Conservation (phyloP, 2,888 invertebrate species). For the Andricus curvator region DNA sequence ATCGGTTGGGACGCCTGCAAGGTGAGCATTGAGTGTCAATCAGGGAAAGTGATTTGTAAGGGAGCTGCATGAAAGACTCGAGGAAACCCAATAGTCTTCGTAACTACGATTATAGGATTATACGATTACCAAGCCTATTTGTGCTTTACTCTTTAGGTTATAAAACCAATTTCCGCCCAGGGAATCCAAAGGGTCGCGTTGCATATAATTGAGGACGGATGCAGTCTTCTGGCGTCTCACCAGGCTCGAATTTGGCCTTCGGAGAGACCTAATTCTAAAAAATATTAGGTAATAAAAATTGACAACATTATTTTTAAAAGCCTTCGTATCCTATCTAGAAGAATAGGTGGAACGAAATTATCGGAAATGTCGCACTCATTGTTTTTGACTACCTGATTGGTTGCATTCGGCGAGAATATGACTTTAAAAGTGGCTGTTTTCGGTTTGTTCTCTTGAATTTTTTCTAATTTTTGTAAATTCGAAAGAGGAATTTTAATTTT, state of each 20-base stretch:
- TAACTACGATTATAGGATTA: conserved; percentile 56
- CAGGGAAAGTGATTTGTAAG: conserved; percentile 77
- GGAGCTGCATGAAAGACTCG: conserved; percentile 50
- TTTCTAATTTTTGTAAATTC: too few species aligned
- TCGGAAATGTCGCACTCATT: too few species aligned
- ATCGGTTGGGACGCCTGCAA: conserved; percentile 65
- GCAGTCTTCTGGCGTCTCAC: conserved; percentile 62
- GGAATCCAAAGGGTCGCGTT: conserved; percentile 58
- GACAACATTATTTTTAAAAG: too few species aligned
- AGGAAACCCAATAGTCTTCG: conserved; percentile 55
- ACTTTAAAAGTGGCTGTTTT: too few species aligned
- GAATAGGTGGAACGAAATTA: too few species aligned
- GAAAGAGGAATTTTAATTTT: too few species aligned
- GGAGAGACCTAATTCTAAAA: neutral
- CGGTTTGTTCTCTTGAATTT: too few species aligned
- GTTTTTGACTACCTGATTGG: too few species aligned
- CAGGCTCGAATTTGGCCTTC: neutral
- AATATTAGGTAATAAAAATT: too few species aligned
- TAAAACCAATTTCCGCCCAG: conserved; percentile 75
- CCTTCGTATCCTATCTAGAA: too few species aligned
- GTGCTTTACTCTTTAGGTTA: conserved; percentile 61
- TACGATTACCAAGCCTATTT: conserved; percentile 17
- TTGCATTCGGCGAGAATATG: too few species aligned
- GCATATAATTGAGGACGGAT: conserved; percentile 70
- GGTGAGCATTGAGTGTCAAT: conserved; percentile 75